Evolutionary conservation across 37 sponge, comb jelly and placozoan genomes (phyloP), one percentile per base, ranked within the genome.

Genomic region (Halisarca cf. caerulea): DNA sequence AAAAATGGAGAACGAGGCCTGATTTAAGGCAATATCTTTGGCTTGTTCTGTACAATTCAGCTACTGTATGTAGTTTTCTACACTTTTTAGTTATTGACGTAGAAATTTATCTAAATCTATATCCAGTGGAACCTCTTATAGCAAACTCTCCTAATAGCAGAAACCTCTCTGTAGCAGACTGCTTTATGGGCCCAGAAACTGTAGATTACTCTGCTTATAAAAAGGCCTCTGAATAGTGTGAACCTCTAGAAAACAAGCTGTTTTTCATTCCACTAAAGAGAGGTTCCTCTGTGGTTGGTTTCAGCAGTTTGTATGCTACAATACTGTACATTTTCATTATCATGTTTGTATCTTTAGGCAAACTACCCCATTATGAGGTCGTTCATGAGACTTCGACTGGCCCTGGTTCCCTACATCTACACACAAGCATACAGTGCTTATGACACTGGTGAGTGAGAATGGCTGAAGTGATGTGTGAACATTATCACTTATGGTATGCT

Each of bases 391-490:
- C 77, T 83, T 24, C 51, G 93, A 38, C 89, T 64, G 8, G 45
- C 87, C 0, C 55, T 92, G 0, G 83, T 92, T 71, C 93, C 93
- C 17, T 92, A 92, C 77, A 86, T 92, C 25, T 92, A 92, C 69
- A 84, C 87, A 42, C 64, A 83, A 30, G 93, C 93, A 5, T 60
- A 80, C 35, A 27, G 9, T 20, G 90, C 93, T 23, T 84, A 92
- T 68, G 87, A 89, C 58, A 91, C 87, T 61, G 93, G 93, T 82
- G 57, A 6, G 27, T 37, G 40, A 8, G 9, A 36, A 17, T 9
- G 6, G 72, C 8, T 8, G 38, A 9, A 32, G 64, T 23, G 64
- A 23, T 61, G 23, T 5, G 23, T 21, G 64, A 20, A 27, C 15
- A 5, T 61, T 23, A 23, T 61, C n/a, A 23, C 15, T 23, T 9